Conservation (phyloP, 2,113 vertebrate genomes). For the Nyctereutes procyonoides region DNA sequence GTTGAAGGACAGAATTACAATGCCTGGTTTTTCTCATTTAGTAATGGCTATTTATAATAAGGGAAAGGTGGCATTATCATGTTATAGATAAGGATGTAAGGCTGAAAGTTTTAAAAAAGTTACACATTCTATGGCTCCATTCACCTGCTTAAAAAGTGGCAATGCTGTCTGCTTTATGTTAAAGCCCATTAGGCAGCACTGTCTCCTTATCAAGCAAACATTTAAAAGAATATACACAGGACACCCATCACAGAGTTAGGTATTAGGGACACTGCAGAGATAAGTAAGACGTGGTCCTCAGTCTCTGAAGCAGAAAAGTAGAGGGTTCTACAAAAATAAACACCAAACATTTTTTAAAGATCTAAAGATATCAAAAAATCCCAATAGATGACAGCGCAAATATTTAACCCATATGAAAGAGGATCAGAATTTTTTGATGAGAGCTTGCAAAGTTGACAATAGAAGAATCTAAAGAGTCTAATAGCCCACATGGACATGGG, state of each 20-base stretch:
- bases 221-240: background rate
- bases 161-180: background rate
- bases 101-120: background rate
- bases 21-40: background rate
- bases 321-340: background rate
- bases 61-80: background rate
- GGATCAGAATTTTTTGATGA: background rate
- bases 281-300: background rate
- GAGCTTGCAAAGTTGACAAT: background rate
- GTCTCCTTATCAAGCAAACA: background rate
- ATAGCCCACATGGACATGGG: background rate
- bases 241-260: background rate
- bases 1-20: background rate
- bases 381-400: background rate
- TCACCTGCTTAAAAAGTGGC: background rate
- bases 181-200: background rate
- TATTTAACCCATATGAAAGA: background rate
- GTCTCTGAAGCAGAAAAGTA: background rate
- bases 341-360: background rate
- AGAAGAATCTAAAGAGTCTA: background rate
- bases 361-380: background rate
- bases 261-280: background rate
- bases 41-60: background rate
- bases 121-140: background rate
- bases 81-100: background rate